Base-by-base conservation (phyloP, 2,797 vertebrate species). In the Pitangus sulphuratus region DNA sequence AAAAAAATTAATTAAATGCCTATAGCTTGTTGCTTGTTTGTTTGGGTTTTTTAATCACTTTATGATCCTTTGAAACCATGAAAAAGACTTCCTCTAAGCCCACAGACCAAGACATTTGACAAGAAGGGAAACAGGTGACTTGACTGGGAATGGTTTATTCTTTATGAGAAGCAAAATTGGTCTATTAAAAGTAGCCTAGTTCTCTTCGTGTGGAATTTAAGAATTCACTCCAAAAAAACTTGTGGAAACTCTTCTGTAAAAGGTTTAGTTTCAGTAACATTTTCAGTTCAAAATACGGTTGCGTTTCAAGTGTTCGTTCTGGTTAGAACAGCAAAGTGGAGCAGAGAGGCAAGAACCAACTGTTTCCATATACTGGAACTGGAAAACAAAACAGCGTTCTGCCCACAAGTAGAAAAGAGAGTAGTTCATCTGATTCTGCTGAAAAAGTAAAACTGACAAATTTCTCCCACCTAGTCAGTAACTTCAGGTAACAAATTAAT, bases 291-390 rank as follows among this genome's bases (percentile, higher is more conserved):
- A 80, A 93, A 57, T 26, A 47, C 35, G 31, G 22, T 30, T 0
- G 0, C 0, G 0, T 54, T 56, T 7, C 1, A 71, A 86, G 15
- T 12, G 19, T 22, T 66, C 40, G 28, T 22, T 76, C 60, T 47
- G 21, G n/a, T 64, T 70, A 84, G 31, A 79, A 79, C 9, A 53
- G 7, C 2, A 1, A 86, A 91, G 62, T 2, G 54, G 33, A 71
- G 28, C 0, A 85, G 14, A 80, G 35, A 80, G 33, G 30, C 1
- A 9, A 79, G 45, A 89, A 65, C 9, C 19, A 28, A 79, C 15
- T 21, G 9, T 12, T 87, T 42, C 74, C 60, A 15, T 31, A 37
- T 33, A 56, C n/a, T 85, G 35, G 66, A 69, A 48, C 35, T 39
- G 39, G 57, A 62, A 91, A 94, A 60, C 33, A 79, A 80, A 92